Percentiles rank a stretch among this genome's conserved stretches.
These are phyloP conservation scores for Hoplostethus atlanticus DNA, from an alignment of 2,797 vertebrate species.

Conservation along the genomic window DNA sequence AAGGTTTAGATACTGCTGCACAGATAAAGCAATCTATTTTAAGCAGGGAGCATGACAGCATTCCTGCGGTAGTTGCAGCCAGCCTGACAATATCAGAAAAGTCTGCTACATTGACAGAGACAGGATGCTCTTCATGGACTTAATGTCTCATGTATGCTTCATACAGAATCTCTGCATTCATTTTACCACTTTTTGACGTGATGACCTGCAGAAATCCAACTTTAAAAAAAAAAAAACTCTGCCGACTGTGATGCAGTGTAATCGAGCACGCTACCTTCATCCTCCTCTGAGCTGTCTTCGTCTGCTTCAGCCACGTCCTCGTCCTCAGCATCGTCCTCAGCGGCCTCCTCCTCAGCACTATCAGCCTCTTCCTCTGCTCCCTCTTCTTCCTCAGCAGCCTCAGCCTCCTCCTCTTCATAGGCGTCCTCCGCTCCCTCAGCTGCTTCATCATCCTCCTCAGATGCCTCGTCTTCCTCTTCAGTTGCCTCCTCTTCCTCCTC, in stretches of 20 bases:
- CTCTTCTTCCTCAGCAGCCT: not conserved
- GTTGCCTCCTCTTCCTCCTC: conserved; percentile 4
- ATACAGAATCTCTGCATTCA: too few relatives aligned
- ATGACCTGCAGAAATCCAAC: too few relatives aligned
- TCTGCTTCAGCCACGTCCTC: conserved; percentile 12
- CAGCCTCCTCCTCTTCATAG: conserved; percentile 13
- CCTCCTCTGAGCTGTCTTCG: conserved; percentile 7
- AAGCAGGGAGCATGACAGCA: conserved; percentile 51
- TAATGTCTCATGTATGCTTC: too few relatives aligned
- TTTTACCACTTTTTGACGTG: too few relatives aligned
- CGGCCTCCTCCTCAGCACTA: not conserved
- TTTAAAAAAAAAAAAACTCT: not conserved
- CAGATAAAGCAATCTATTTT: conserved; percentile 76
- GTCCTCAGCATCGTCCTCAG: not conserved
- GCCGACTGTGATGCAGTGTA: not conserved
- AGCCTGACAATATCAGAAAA: not conserved
- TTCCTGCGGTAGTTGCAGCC: conserved; percentile 3
- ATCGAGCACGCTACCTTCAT: not conserved
- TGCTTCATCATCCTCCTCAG: not conserved
- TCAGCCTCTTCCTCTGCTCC: not conserved
- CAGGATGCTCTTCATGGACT: not conserved
- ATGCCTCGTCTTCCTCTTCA: not conserved
- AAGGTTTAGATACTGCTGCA: conserved; percentile 43
- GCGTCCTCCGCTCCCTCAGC: not conserved
- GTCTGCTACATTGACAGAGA: too few relatives aligned